Percentiles rank a stretch among this genome's conserved stretches.
Conservation (phyloP, 1,140 invertebrate genomes). For the Bombus haemorrhoidalis region DNA sequence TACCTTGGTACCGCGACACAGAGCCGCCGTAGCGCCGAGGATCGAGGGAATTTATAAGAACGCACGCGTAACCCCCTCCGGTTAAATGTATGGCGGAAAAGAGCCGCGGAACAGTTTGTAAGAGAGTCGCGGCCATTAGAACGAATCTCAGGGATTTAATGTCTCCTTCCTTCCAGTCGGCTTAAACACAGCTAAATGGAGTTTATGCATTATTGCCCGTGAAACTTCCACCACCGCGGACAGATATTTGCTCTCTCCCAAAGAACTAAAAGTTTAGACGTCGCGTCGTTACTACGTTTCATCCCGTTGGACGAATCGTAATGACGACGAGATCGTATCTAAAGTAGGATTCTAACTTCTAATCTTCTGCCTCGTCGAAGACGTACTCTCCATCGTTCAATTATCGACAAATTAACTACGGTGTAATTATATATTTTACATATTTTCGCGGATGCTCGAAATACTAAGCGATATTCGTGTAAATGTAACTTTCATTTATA, state of each 20-base stretch:
- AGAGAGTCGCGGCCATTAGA: slow-evolving; percentile 82
- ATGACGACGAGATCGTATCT: background rate
- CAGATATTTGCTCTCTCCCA: slow-evolving; percentile 34
- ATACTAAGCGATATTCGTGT: no score
- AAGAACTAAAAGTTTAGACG: slow-evolving; percentile 13
- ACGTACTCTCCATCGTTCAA: background rate
- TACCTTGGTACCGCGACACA: slow-evolving; percentile 17
- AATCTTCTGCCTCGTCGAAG: background rate
- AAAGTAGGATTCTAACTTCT: background rate
- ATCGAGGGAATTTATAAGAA: slow-evolving; percentile 78
- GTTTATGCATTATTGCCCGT: slow-evolving; percentile 64
- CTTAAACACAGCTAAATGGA: slow-evolving; percentile 67
- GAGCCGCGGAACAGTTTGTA: slow-evolving; percentile 77
- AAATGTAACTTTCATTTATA: no score
- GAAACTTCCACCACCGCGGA: slow-evolving; percentile 47
- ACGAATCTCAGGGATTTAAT: slow-evolving; percentile 82
- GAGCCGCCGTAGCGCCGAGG: background rate
- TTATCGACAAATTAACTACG: background rate
- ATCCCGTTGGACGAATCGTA: background rate
- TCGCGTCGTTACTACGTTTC: background rate
- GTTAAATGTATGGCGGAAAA: slow-evolving; percentile 58
- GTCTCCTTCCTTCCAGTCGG: slow-evolving; percentile 67
- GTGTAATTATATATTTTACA: no score
- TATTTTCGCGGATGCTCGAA: no score
- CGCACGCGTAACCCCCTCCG: slow-evolving; percentile 59